Evolutionary conservation across 2,113 vertebrate genomes (phyloP).

Genomic region (Marmota monax): DNA sequence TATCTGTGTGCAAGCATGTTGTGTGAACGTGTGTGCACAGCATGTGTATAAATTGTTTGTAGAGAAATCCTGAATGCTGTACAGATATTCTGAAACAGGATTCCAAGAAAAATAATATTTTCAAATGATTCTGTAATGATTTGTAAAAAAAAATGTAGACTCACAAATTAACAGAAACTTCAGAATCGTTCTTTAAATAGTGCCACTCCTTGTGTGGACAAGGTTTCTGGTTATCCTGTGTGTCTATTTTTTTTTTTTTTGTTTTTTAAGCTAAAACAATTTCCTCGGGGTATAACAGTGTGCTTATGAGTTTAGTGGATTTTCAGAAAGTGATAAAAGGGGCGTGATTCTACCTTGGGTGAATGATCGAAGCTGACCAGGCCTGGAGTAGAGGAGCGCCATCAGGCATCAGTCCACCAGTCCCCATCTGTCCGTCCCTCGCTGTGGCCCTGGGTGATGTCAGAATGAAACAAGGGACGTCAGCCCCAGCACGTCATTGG

Average conservation of each 20-base stretch:
- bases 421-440: background rate
- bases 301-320: conserved; percentile 48
- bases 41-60: background rate
- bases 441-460: background rate
- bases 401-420: background rate
- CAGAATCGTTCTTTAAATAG: background rate
- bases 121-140: background rate
- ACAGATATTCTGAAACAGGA: rapidly evolving
- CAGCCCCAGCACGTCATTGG: background rate
- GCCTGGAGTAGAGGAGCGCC: background rate
- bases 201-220: background rate
- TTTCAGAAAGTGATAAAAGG: conserved; percentile 43
- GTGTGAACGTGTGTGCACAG: too few species aligned
- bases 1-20: too few species aligned
- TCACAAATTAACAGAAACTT: background rate
- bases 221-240: background rate
- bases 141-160: background rate
- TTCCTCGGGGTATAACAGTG: background rate
- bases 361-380: conserved; percentile 62
- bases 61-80: background rate
- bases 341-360: conserved; percentile 40
- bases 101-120: background rate
- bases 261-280: background rate
- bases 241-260: background rate
- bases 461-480: background rate